phyloP scores from a whole-genome alignment of 2,888 invertebrate species.

The Hofmannophila pseudospretella region DNA sequence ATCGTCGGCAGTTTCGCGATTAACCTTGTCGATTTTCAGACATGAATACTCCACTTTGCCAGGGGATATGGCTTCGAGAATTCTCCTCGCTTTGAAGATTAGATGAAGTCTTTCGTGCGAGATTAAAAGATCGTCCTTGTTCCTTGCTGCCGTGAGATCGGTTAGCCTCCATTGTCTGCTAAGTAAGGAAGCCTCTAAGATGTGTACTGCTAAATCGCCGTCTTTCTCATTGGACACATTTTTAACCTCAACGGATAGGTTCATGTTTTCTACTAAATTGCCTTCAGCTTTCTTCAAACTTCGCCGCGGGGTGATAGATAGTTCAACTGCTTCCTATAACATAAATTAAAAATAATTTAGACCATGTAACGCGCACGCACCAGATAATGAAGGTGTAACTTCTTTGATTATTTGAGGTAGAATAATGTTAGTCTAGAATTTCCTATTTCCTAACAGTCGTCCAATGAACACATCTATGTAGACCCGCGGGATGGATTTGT shows the following conservation, averaged over 20 bases:
- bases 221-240: conserved; percentile 83
- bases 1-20: conserved; percentile 35
- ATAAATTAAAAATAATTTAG: too few relatives aligned
- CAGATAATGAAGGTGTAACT: too few relatives aligned
- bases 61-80: conserved; percentile 29
- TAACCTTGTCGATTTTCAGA: conserved; percentile 43
- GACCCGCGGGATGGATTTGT: too few relatives aligned
- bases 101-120: conserved; percentile 61
- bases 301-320: conserved; percentile 73
- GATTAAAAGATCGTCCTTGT: conserved; percentile 37
- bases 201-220: conserved; percentile 74
- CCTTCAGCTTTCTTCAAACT: conserved; percentile 56
- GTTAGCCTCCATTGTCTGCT: conserved; percentile 80
- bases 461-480: too few relatives aligned
- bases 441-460: too few relatives aligned
- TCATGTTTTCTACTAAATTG: conserved; percentile 75
- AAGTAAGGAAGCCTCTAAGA: conserved; percentile 78
- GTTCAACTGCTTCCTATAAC: conserved; percentile 74
- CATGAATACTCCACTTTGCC: conserved; percentile 48
- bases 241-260: conserved; percentile 82
- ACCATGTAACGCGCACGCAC: neutral
- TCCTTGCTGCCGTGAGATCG: conserved; percentile 46
- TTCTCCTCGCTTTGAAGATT: conserved; percentile 52
- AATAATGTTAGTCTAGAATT: too few relatives aligned
- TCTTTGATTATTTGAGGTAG: too few relatives aligned